A percentile compares a stretch with the other conserved stretches of the same genome.
These are phyloP conservation scores for Leucoraja ocellata DNA, from an alignment of 2,797 vertebrate species.

Conservation along the genomic window DNA sequence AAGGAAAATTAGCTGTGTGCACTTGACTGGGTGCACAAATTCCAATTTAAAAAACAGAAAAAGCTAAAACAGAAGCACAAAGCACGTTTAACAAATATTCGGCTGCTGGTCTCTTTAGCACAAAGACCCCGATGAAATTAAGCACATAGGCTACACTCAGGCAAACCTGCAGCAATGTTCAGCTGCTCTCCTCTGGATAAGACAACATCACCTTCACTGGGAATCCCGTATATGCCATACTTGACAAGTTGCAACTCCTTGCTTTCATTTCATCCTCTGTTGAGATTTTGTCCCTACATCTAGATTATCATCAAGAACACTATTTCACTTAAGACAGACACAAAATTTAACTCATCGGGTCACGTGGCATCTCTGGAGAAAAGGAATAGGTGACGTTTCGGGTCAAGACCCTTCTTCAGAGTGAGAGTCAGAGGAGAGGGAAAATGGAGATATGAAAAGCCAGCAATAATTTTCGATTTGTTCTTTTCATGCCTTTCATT, in stretches of 20 bases:
- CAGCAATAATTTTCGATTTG: too few species aligned
- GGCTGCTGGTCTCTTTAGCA: not conserved
- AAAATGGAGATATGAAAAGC: too few species aligned
- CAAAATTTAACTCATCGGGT: too few species aligned
- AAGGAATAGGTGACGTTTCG: too few species aligned
- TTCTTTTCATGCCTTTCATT: too few species aligned
- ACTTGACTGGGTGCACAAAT: too few species aligned
- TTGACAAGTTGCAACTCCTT: not conserved
- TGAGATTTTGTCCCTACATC: not conserved
- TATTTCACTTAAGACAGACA: not conserved
- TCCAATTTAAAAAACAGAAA: not conserved
- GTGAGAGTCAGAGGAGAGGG: too few species aligned
- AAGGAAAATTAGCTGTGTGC: not conserved
- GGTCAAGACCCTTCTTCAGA: too few species aligned
- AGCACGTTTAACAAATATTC: not conserved
- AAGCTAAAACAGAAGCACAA: not conserved
- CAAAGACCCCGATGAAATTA: not conserved
- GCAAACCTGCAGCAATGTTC: not conserved
- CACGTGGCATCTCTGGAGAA: too few species aligned
- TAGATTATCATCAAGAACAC: not conserved
- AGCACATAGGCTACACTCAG: not conserved
- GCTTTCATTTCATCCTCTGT: not conserved
- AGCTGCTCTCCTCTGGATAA: not conserved
- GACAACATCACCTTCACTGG: not conserved
- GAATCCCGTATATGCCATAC: not conserved